A percentile compares a stretch with the other conserved stretches of the same genome.
These are phyloP conservation scores for Corythornis madagascariensis DNA, from an alignment of 2,113 vertebrate species.

Conservation along the genomic window DNA sequence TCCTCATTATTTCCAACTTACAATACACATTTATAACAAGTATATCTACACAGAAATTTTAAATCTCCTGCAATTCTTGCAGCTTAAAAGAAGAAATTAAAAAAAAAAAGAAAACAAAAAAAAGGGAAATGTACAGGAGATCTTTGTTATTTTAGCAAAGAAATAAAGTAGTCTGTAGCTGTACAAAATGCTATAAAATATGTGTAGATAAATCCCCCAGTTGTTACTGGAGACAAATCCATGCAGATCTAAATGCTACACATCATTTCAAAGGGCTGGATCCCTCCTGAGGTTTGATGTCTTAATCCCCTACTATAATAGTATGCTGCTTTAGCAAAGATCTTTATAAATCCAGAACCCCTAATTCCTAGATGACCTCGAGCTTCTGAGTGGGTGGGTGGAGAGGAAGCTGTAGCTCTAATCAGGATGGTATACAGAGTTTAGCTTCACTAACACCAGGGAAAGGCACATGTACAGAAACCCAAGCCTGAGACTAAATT, in stretches of 20 bases:
- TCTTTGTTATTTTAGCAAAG: constrained; percentile 74
- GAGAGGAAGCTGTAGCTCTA: constrained; percentile 9
- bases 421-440: neutral
- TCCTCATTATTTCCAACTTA: constrained; percentile 53
- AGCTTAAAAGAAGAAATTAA: constrained; percentile 46
- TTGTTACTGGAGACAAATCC: constrained; percentile 51
- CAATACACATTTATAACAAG: constrained; percentile 38
- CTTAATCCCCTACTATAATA: constrained; percentile 53
- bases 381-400: neutral
- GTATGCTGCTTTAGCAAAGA: constrained; percentile 25
- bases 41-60: constrained; percentile 31
- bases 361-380: constrained; percentile 62
- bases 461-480: constrained; percentile 25
- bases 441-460: constrained; percentile 43
- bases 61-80: constrained; percentile 23
- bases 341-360: constrained; percentile 47
- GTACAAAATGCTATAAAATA: constrained; percentile 56
- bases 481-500: constrained; percentile 26
- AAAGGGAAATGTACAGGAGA: constrained; percentile 40
- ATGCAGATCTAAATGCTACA: constrained; percentile 24
- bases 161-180: constrained; percentile 65
- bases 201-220: constrained; percentile 46
- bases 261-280: constrained; percentile 49
- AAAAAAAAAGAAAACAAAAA: constrained; percentile 33
- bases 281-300: constrained; percentile 46